phyloP scores from a whole-genome alignment of 2,113 vertebrate species.

The Trematomus loennbergii region DNA sequence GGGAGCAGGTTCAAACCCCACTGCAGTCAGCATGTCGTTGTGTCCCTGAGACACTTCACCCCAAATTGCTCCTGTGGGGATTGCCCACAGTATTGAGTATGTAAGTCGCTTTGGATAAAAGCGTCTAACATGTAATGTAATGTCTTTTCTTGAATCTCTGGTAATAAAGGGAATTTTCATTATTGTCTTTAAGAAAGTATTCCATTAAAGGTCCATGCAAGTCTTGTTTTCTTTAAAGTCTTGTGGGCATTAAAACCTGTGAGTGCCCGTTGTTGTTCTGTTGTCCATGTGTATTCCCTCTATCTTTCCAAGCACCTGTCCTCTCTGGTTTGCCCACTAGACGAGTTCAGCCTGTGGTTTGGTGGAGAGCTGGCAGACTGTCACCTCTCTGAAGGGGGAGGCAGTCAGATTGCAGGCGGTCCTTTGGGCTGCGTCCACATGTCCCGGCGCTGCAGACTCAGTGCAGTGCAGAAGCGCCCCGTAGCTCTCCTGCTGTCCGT shows the following conservation, averaged over 20 bases:
- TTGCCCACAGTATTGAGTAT: too few relatives aligned
- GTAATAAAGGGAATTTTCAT: too few relatives aligned
- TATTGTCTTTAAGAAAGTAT: slow-evolving; percentile 2
- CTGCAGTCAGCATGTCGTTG: too few relatives aligned
- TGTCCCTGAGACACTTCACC: too few relatives aligned
- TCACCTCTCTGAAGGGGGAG: slow-evolving; percentile 73
- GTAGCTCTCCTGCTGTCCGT: slow-evolving; percentile 76
- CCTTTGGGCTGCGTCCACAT: slow-evolving; percentile 58
- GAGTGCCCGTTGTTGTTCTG: slow-evolving; percentile 1
- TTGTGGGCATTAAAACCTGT: neutral
- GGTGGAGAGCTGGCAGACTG: slow-evolving; percentile 69
- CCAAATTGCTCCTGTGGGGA: too few relatives aligned
- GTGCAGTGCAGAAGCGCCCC: slow-evolving; percentile 65
- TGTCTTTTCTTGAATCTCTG: neutral
- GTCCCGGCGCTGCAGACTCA: slow-evolving; percentile 34
- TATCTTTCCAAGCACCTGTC: slow-evolving; percentile 25
- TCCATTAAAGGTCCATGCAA: neutral
- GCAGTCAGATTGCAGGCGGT: slow-evolving; percentile 74
- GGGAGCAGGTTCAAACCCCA: too few relatives aligned
- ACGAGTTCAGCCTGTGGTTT: slow-evolving; percentile 72
- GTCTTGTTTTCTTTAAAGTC: slow-evolving; percentile 3
- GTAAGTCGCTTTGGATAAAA: too few relatives aligned
- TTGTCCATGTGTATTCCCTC: neutral
- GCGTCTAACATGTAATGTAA: too few relatives aligned
- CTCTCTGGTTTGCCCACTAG: slow-evolving; percentile 48